Percentiles rank a stretch among this genome's conserved stretches.
Evolutionary conservation across 2,113 vertebrate genomes (phyloP).

Genomic region (Cynocephalus volans): DNA sequence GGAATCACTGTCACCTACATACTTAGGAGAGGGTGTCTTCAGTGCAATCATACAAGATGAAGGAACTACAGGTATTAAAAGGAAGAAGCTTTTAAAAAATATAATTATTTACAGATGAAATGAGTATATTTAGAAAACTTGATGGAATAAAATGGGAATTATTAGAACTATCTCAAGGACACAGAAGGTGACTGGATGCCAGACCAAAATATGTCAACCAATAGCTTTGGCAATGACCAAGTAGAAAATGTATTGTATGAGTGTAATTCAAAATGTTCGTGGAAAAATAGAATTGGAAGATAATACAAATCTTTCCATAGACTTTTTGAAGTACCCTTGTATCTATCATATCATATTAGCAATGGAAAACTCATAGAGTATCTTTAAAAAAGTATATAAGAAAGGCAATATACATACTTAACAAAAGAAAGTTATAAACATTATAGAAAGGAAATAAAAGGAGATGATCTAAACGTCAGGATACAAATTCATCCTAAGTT

Average conservation of each 20-base stretch:
- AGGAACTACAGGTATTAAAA: rapidly evolving
- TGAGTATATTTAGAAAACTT: not conserved
- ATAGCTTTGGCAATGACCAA: rapidly evolving
- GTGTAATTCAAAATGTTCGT: too few species aligned
- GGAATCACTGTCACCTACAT: rapidly evolving
- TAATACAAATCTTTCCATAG: too few species aligned
- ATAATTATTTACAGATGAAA: not conserved
- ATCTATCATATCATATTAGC: rapidly evolving
- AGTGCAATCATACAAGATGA: not conserved
- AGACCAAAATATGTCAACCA: too few species aligned
- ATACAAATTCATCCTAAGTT: not conserved
- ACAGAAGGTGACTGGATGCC: not conserved
- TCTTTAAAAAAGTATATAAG: not conserved
- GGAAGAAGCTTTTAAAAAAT: not conserved
- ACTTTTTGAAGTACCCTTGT: too few species aligned
- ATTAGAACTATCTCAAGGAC: not conserved
- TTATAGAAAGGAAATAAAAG: not conserved
- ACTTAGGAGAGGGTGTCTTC: not conserved
- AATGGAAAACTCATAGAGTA: too few species aligned
- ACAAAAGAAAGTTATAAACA: not conserved
- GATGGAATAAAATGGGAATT: not conserved
- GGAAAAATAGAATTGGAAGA: too few species aligned
- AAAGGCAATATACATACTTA: not conserved
- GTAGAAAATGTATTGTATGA: not conserved
- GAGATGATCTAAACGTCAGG: rapidly evolving